Evolutionary conservation across 2,888 invertebrate genomes (phyloP).

Genomic region (Nomada flava): DNA sequence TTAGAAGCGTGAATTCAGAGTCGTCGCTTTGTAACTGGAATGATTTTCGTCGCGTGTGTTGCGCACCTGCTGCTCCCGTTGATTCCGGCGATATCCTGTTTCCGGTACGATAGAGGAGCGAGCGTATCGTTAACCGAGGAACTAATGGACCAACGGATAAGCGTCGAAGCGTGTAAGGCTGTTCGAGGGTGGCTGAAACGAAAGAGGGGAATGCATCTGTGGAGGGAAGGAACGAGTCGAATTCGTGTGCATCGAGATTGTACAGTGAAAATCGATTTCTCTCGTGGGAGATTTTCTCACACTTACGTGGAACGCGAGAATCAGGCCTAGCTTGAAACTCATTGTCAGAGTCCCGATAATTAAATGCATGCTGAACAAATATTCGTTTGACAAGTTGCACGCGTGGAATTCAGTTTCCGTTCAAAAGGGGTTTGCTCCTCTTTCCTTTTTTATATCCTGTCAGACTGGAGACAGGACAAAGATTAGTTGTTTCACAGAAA

Average conservation of each 20-base stretch:
- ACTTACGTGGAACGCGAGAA: conserved; percentile 48
- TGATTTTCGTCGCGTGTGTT: conserved; percentile 16
- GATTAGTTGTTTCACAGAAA: neutral
- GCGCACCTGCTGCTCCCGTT: conserved; percentile 17
- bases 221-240: conserved; percentile 18
- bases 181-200: conserved; percentile 5
- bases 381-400: neutral
- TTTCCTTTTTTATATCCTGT: neutral
- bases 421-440: neutral
- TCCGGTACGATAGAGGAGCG: conserved; percentile 29
- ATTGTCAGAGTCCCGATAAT: conserved; percentile 50
- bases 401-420: neutral
- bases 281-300: conserved; percentile 50
- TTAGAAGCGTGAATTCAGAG: neutral
- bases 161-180: conserved; percentile 32
- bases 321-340: conserved; percentile 30
- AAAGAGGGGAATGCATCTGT: neutral
- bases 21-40: neutral
- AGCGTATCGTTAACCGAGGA: conserved; percentile 49
- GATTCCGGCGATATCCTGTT: conserved; percentile 46
- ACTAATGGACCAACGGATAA: conserved; percentile 56
- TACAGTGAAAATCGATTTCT: conserved; percentile 66
- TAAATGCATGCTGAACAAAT: conserved; percentile 57
- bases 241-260: conserved; percentile 47
- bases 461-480: neutral